Evolutionary conservation across 2,113 vertebrate genomes (phyloP).

Genomic region (Gnathonemus echidnorhynchus): DNA sequence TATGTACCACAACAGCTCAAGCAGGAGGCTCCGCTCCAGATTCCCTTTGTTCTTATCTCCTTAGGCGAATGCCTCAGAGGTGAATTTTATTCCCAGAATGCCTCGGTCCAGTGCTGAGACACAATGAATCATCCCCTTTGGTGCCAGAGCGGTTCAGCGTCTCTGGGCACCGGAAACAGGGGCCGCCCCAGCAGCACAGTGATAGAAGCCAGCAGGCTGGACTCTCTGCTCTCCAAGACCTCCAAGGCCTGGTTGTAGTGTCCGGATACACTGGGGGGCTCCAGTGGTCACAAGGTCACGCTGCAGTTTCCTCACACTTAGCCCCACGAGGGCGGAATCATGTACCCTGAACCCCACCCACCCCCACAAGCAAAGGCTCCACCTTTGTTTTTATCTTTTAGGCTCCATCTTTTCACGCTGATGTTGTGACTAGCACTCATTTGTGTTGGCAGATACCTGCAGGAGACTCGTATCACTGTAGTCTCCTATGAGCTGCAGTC

Average conservation of each 20-base stretch:
- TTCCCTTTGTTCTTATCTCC: neutral
- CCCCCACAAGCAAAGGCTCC: neutral
- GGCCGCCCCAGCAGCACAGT: neutral
- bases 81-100: neutral
- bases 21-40: neutral
- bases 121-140: neutral
- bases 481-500: neutral
- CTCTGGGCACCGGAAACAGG: neutral
- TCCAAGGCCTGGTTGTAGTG: neutral
- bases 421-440: neutral
- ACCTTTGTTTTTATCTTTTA: no score
- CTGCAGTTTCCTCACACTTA: neutral
- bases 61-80: neutral
- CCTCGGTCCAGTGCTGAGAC: neutral
- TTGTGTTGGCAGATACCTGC: neutral
- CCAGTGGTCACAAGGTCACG: neutral
- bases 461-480: neutral
- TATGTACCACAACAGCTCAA: neutral
- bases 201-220: no score
- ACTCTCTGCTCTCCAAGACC: neutral
- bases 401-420: neutral
- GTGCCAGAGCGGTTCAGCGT: neutral
- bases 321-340: neutral
- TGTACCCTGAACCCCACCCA: neutral
- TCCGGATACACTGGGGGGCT: neutral